Conservation (phyloP, 2,888 invertebrate species). For the Meloe dianella region DNA sequence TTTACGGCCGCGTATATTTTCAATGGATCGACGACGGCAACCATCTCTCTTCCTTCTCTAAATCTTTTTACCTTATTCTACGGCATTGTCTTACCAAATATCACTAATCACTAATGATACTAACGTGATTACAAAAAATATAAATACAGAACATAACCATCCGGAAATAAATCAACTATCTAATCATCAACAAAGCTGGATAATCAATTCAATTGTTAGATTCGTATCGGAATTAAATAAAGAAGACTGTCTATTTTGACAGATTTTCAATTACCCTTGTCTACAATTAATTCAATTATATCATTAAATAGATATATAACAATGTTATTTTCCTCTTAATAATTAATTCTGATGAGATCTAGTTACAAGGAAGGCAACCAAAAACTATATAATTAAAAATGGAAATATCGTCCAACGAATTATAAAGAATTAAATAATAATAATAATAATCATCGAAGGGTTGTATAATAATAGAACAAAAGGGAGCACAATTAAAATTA, state of each 20-base stretch:
- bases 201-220: neutral
- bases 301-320: neutral
- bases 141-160: neutral
- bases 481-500: constrained; percentile 36
- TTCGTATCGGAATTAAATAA: neutral
- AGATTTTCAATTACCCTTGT: neutral
- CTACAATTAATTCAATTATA: constrained; percentile 3
- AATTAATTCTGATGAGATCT: neutral
- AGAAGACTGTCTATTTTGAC: neutral
- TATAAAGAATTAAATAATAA: constrained; percentile 2
- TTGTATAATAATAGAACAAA: neutral
- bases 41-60: constrained; percentile 10
- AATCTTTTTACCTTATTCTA: neutral
- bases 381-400: constrained; percentile 1
- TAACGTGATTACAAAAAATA: neutral
- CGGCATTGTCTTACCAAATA: neutral
- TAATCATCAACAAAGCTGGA: neutral
- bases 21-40: constrained; percentile 21
- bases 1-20: constrained; percentile 52
- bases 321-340: neutral
- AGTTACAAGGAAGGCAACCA: constrained; percentile 6
- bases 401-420: neutral
- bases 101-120: neutral
- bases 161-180: neutral
- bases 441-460: neutral